Conservation (phyloP, 2,113 vertebrate genomes). For the Zootoca vivipara region DNA sequence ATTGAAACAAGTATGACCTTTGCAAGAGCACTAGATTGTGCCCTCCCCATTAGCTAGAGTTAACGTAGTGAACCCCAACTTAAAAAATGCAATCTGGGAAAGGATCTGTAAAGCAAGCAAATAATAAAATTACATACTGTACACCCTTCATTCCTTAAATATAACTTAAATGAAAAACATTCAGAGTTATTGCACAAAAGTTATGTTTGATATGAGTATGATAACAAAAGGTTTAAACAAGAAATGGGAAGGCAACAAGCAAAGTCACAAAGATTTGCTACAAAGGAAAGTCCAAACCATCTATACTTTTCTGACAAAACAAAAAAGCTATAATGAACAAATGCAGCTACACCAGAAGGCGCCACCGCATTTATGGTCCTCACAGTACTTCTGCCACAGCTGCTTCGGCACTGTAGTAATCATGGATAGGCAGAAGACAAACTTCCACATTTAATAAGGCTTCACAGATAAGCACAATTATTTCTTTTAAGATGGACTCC, state of each 20-base stretch:
- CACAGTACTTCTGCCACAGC: constrained; percentile 62
- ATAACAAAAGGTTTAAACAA: constrained; percentile 72
- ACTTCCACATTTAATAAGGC: constrained; percentile 82
- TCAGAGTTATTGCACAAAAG: constrained; percentile 95
- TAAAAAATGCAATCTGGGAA: constrained; percentile 85
- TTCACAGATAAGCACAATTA: constrained; percentile 86
- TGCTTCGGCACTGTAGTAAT: constrained; percentile 64
- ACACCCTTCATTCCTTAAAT: constrained; percentile 77
- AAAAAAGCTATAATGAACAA: constrained; percentile 45
- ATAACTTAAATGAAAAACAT: constrained; percentile 82
- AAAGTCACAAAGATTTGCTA: constrained; percentile 48
- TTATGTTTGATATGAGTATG: constrained; percentile 82
- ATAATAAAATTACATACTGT: constrained; percentile 1
- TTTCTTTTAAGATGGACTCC: constrained; percentile 77
- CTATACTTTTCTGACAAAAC: constrained; percentile 52
- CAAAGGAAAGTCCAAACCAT: constrained; percentile 40
- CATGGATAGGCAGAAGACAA: constrained; percentile 72
- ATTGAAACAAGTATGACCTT: constrained; percentile 61
- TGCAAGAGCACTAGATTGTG: neutral
- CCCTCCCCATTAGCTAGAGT: constrained; percentile 60
- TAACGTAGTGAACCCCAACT: constrained; percentile 74
- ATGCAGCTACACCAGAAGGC: constrained; percentile 50
- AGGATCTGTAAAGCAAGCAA: constrained; percentile 85
- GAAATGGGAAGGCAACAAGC: constrained; percentile 67
- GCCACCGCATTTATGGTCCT: constrained; percentile 58